These are phyloP conservation scores for Pelobates cultripes DNA, from an alignment of 2,797 vertebrate species.

Conservation along the genomic window DNA sequence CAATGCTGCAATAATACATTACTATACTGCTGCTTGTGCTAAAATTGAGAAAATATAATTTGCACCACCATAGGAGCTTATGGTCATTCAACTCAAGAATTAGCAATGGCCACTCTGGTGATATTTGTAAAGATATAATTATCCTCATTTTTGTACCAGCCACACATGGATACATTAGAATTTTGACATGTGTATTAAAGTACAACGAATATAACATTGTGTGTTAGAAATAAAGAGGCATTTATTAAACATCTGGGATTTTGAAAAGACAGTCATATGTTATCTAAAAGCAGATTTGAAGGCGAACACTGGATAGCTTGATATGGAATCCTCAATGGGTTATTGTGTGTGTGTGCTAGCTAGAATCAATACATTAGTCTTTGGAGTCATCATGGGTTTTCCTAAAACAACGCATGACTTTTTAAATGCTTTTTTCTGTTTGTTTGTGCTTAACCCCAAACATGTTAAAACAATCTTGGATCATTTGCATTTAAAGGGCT, in stretches of 20 bases:
- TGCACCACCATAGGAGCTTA: too few relatives aligned
- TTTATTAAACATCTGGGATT: conserved; percentile 62
- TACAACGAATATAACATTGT: neutral
- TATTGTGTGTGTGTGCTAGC: conserved; percentile 59
- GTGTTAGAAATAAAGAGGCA: neutral
- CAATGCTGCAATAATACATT: too few relatives aligned
- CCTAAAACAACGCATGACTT: conserved; percentile 17
- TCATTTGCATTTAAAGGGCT: too few relatives aligned
- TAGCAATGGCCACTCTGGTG: too few relatives aligned
- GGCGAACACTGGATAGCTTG: conserved; percentile 58
- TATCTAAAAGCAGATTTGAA: conserved; percentile 66
- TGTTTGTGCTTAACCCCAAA: neutral
- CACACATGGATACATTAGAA: neutral
- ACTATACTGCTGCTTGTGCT: too few relatives aligned
- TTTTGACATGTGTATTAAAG: neutral
- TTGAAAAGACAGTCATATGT: conserved; percentile 67
- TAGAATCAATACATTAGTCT: conserved; percentile 64
- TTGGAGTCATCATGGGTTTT: conserved; percentile 56
- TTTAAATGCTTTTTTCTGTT: neutral
- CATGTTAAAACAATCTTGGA: too few relatives aligned
- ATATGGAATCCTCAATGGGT: conserved; percentile 59
- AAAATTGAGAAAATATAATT: too few relatives aligned
- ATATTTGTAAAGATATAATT: too few relatives aligned
- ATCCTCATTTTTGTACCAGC: neutral
- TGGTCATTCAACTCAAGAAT: too few relatives aligned